Conservation (phyloP, 2,113 vertebrate species). For the Silurus glanis region DNA sequence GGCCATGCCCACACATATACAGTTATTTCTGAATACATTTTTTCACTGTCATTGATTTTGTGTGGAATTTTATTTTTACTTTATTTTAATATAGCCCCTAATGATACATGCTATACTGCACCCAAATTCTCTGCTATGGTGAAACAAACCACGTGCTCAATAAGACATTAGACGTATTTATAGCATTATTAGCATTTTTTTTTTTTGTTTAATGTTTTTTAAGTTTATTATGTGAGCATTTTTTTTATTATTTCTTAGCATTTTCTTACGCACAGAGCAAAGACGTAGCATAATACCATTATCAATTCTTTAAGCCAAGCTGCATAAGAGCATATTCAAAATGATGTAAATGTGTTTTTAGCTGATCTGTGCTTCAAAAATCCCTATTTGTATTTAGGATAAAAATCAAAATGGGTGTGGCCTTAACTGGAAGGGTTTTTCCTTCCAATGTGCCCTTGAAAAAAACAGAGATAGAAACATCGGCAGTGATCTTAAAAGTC, state of each 20-base stretch:
- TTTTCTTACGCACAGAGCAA: neutral
- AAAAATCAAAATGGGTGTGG: neutral
- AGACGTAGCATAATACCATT: neutral
- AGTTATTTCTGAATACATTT: neutral
- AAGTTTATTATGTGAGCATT: neutral
- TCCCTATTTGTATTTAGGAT: neutral
- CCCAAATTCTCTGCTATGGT: neutral
- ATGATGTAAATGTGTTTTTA: neutral
- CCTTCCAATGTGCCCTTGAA: neutral
- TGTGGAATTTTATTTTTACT: neutral
- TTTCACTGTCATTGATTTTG: neutral
- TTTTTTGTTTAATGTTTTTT: no score
- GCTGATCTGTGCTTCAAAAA: neutral
- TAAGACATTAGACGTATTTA: neutral
- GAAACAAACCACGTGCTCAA: neutral
- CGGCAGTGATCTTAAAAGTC: neutral
- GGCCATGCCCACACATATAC: neutral
- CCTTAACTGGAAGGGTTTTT: neutral
- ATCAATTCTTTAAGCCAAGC: neutral
- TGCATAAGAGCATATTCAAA: neutral
- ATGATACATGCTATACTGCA: neutral
- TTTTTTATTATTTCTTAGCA: no score
- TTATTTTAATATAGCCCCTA: neutral
- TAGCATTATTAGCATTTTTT: no score
- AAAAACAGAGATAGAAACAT: neutral